These are phyloP conservation scores for Pithys albifrons DNA, from an alignment of 2,113 vertebrate genomes.

Conservation along the genomic window DNA sequence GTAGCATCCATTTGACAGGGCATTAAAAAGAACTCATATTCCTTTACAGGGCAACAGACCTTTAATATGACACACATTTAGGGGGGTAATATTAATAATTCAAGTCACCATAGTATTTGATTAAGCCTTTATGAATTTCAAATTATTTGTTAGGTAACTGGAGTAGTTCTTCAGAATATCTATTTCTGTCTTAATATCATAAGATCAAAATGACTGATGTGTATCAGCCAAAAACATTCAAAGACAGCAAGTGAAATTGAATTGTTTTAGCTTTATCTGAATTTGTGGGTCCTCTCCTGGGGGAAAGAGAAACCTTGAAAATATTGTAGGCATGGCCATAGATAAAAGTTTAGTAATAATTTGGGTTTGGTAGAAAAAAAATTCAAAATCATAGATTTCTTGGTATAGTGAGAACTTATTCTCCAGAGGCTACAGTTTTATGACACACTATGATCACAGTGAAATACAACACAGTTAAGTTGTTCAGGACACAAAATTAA, in stretches of 20 bases:
- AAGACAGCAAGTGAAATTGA: not conserved
- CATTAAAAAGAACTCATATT: not conserved
- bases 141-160: not conserved
- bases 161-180: not conserved
- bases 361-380: not conserved
- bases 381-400: not conserved
- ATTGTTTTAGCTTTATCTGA: not conserved
- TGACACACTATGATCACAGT: not conserved
- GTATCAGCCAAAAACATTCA: not conserved
- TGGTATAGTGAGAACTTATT: fast-evolving
- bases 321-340: not conserved
- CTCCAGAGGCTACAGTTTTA: not conserved
- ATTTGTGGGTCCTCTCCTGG: not conserved
- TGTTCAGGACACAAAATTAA: not conserved
- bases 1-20: not conserved
- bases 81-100: not conserved
- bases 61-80: not conserved
- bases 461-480: not conserved
- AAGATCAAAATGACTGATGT: not conserved
- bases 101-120: not conserved
- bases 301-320: not conserved
- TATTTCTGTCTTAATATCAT: not conserved
- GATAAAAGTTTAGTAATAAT: not conserved
- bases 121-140: not conserved
- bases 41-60: not conserved